Conservation (phyloP, 1,140 invertebrate genomes). For the Calliopsis andreniformis region DNA sequence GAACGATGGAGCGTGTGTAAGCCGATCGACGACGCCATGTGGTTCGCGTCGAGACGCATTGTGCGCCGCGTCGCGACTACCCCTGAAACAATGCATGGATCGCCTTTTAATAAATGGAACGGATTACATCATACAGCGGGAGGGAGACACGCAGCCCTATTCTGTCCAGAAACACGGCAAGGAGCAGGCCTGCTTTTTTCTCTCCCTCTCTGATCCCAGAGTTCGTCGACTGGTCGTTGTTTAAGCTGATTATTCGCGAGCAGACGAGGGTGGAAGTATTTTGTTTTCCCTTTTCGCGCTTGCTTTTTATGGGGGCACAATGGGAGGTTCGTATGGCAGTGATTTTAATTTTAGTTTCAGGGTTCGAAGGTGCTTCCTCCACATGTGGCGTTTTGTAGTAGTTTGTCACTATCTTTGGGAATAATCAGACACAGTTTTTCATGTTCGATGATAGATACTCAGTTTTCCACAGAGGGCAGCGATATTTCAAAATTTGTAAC, state of each 20-base stretch:
- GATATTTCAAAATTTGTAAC: no score
- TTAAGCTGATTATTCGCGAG: slow-evolving; percentile 9
- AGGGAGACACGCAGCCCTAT: slow-evolving; percentile 8
- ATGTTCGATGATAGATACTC: no score
- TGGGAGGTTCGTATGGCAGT: no score
- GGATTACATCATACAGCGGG: slow-evolving; percentile 52
- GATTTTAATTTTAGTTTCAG: no score
- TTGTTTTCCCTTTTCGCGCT: not conserved
- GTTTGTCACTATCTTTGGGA: no score
- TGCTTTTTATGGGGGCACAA: not conserved
- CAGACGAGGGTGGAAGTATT: slow-evolving; percentile 21
- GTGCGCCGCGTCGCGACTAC: slow-evolving; percentile 34
- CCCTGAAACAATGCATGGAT: slow-evolving; percentile 43
- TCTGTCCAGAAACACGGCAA: slow-evolving; percentile 1
- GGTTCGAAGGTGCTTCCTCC: no score
- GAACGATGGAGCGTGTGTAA: slow-evolving; percentile 4
- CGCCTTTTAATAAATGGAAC: slow-evolving; percentile 57
- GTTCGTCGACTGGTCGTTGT: not conserved
- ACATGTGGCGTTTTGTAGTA: no score
- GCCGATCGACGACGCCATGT: slow-evolving; percentile 57
- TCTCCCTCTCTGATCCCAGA: no score
- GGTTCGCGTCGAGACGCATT: slow-evolving; percentile 55
- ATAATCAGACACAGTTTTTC: no score
- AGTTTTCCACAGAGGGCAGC: no score
- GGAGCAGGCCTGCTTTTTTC: no score